Evolutionary conservation across 2,113 vertebrate genomes (phyloP).

Genomic region (Centropristis striata): DNA sequence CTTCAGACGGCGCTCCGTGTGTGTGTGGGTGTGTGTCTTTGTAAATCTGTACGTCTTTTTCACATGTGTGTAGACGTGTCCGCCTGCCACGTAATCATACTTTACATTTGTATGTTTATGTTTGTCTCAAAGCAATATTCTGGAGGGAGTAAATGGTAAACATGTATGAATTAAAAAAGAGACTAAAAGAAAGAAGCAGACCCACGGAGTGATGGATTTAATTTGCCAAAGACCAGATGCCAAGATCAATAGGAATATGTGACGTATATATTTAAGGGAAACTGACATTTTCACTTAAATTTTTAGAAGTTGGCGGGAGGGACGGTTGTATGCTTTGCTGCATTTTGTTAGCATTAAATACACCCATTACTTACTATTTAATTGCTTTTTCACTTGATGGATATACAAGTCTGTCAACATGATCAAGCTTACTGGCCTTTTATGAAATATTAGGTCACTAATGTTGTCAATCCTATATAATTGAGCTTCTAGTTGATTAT

Average conservation of each 20-base stretch:
- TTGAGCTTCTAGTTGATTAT: background rate
- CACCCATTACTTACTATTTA: background rate
- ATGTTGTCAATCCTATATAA: background rate
- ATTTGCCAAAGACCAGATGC: conserved; percentile 30
- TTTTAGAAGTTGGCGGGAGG: background rate
- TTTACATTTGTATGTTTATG: background rate
- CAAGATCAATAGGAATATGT: conserved; percentile 6
- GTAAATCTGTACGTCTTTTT: background rate
- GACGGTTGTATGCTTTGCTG: background rate
- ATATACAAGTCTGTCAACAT: background rate
- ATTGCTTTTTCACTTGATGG: background rate
- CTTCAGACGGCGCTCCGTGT: background rate
- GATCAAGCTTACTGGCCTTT: background rate
- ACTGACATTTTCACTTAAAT: background rate
- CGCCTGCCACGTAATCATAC: background rate
- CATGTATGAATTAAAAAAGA: conserved; percentile 20
- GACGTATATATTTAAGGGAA: background rate
- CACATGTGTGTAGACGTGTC: background rate
- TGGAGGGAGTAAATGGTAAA: conserved; percentile 9
- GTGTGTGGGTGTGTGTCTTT: background rate
- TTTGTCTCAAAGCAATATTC: background rate
- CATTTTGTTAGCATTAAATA: background rate
- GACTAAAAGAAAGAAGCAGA: background rate
- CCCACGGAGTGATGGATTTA: conserved; percentile 20
- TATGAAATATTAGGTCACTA: background rate